Conservation (phyloP, 2,888 invertebrate genomes). For the Neoaliturus tenellus region DNA sequence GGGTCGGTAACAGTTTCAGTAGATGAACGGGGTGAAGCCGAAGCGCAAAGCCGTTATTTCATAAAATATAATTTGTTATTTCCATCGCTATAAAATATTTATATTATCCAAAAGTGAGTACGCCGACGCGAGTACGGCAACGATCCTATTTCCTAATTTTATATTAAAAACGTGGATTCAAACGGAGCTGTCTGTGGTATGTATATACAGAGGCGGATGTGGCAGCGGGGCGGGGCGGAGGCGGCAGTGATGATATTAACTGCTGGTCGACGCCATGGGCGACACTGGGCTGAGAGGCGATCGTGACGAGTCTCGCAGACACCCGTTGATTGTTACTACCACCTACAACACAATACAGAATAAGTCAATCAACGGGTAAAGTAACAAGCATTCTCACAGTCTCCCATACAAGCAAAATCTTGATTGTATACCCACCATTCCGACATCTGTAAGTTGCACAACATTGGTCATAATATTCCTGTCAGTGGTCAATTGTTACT, state of each 20-base stretch:
- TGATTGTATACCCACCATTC: no score
- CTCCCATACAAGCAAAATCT: no score
- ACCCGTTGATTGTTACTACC: conserved; percentile 93
- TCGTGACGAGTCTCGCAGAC: conserved; percentile 89
- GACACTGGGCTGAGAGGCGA: conserved; percentile 91
- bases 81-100: conserved; percentile 56
- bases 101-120: conserved; percentile 54
- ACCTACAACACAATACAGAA: conserved; percentile 69
- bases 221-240: not conserved
- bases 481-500: no score
- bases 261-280: conserved; percentile 93
- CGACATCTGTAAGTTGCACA: no score
- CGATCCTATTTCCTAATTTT: conserved; percentile 36
- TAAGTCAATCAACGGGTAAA: no score
- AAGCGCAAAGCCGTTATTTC: conserved; percentile 56
- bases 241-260: conserved; percentile 76
- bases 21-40: conserved; percentile 45
- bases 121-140: conserved; percentile 25
- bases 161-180: conserved; percentile 56
- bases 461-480: no score
- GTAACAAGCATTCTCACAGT: not conserved
- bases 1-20: conserved; percentile 43
- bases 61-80: conserved; percentile 57
- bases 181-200: conserved; percentile 34
- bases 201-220: conserved; percentile 27